These are phyloP conservation scores for Nannobrachium achirus DNA, from an alignment of 2,113 vertebrate species.

Conservation along the genomic window DNA sequence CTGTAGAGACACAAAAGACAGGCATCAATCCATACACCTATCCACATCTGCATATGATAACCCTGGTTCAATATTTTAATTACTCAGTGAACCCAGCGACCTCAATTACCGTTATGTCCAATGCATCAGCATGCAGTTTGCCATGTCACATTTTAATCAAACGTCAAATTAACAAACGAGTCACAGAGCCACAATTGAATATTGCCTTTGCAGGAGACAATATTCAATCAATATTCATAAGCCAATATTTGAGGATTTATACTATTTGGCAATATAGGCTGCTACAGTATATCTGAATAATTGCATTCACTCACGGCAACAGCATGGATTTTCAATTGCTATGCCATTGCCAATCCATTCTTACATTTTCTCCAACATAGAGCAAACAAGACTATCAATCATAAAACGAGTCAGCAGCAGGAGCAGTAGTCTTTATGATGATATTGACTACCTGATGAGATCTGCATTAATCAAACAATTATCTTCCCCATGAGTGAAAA, in stretches of 20 bases:
- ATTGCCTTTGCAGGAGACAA: neutral
- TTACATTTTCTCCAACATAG: fast-evolving
- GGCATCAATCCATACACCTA: conserved; percentile 38
- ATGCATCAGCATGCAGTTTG: conserved; percentile 8
- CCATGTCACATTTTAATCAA: conserved; percentile 16
- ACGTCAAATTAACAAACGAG: neutral
- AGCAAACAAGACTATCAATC: neutral
- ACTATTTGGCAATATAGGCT: neutral
- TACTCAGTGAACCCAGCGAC: neutral
- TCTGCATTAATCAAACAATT: neutral
- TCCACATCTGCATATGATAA: neutral
- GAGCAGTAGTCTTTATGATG: neutral
- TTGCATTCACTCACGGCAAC: neutral
- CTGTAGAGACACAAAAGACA: conserved; percentile 56
- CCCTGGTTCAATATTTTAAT: neutral
- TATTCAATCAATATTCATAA: conserved; percentile 4
- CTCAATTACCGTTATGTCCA: neutral
- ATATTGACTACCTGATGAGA: conserved; percentile 5
- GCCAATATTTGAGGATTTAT: neutral
- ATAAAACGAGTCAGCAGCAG: neutral
- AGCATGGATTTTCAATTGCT: no score
- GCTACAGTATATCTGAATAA: neutral
- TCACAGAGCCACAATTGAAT: neutral
- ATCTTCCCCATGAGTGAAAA: neutral
- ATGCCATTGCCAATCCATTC: no score